These are phyloP conservation scores for Pseudorasbora parva DNA, from an alignment of 2,113 vertebrate species.

Conservation along the genomic window DNA sequence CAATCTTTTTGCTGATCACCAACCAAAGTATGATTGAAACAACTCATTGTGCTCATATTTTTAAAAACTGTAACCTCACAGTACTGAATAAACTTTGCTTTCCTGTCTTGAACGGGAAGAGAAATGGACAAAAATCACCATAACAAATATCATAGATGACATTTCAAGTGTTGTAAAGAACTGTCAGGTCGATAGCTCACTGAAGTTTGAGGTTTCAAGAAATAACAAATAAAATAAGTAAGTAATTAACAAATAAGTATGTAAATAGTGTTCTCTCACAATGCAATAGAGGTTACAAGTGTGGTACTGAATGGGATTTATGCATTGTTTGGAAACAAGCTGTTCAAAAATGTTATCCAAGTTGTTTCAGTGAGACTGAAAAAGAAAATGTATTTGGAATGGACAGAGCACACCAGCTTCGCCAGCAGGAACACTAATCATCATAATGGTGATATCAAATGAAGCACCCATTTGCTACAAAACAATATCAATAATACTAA, in stretches of 20 bases:
- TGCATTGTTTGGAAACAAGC: background rate
- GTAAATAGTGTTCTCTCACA: background rate
- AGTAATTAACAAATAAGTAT: too few relatives aligned
- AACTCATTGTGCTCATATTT: background rate
- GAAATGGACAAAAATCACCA: too few relatives aligned
- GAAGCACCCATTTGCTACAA: background rate
- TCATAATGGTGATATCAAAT: background rate
- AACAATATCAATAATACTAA: background rate
- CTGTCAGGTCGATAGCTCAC: too few relatives aligned
- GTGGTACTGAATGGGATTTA: background rate
- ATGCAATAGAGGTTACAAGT: background rate
- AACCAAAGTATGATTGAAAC: constrained; percentile 7
- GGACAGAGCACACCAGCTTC: background rate
- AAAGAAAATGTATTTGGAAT: background rate
- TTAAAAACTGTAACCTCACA: background rate
- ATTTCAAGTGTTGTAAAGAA: too few relatives aligned
- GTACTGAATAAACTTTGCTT: background rate
- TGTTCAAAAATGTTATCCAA: background rate
- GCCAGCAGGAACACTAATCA: background rate
- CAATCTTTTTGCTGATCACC: background rate
- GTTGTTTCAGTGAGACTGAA: background rate
- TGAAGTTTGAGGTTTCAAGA: too few relatives aligned
- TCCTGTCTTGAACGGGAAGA: background rate
- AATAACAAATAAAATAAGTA: too few relatives aligned
- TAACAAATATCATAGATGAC: too few relatives aligned